Base-by-base conservation (phyloP, 2,888 invertebrate genomes). In the Furcula furcula region DNA sequence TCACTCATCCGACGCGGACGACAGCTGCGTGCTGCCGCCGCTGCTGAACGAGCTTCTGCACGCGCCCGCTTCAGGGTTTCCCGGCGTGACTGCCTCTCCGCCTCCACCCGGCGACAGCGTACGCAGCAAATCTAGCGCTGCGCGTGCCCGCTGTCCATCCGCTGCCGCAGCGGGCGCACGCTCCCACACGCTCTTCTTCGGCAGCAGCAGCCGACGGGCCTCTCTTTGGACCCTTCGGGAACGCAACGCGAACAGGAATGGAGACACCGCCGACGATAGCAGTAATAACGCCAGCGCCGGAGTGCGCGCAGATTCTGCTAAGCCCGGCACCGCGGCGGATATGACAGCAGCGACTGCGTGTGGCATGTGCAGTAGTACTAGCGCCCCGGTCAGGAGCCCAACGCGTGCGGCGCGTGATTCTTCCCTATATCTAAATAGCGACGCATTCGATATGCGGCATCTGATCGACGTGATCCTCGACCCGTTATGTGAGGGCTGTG, bases 381-480 rank as follows among this genome's bases (percentile, higher is more conserved):
- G 76, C 29, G 93, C 93, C 65, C 96, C 96, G 25, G 87, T 86
- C 43, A 87, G 58, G 19, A 87, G 67, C 31, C 87, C 87, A 31
- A 97, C 95, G 50, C 96, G 93, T 5, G 96, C 97, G 1, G 97
- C 96, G 48, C 96, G 91, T 52, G 96, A 95, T 82, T 97, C 97
- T 71, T 97, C 97, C 33, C 96, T 91, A 71, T 96, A 95, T 64
- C 94, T 91, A 79, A 96, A 95, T 43, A 95, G 89, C 27, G 95
- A 94, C 16, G 95, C 95, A 69, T 96, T 95, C 44, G 96, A 95
- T 46, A 97, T 94, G 32, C 95, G 91, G 72, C 94, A 93, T 36
- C 94, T 91, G 49, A 96, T 83, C 32, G 93, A 93, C 40, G 93
- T 93, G 62, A 95, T 94, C 68, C 92, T 91, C 42, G 92, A 92